Evolutionary conservation across 2,888 invertebrate genomes (phyloP), one percentile per base, ranked within the genome.

Genomic region (Chrysolina oricalcia): DNA sequence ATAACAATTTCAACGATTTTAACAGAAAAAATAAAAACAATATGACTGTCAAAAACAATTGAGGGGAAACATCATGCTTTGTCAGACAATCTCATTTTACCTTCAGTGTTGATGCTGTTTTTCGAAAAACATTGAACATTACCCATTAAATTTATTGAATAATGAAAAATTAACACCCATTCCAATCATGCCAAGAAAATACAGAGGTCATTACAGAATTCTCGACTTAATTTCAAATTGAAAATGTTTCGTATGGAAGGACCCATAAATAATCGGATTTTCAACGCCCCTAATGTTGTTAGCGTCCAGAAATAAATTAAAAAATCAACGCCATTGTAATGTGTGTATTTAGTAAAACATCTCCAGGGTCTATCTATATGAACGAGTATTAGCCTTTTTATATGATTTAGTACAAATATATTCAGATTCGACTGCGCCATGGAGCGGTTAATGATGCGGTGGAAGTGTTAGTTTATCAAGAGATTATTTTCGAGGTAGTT

Each of bases 321-420:
- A 66, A 41, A 66, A 66, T 66, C 66, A 66, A 66, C 66, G 46
- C 66, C 46, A 66, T 66, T 46, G 17, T 66, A 66, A 66, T 66
- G 23, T 66, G 46, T 66, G 43, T 46, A 66, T 66, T 66, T 21
- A 66, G 27, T 66, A 17, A 46, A 66, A 48, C 48, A 23, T 66
- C 66, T 66, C 21, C 66, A 13, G 27, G 66, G 66, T 41, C 46
- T 46, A 27, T 23, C 35, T 3, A 35, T 35, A 35, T 35, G 35
- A 35, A 35, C 4, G 46, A 23, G 46, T 17, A 66, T 46, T 21
- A 66, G 46, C n/a, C 27, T 59, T 27, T n/a, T 9, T 4, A 50
- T 1, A 27, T n/a, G 27, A 59, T 15, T 23, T 11, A 56, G 56
- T 9, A 23, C 21, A 56, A 56, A 56, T 50, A 50, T 50, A 50